These are phyloP conservation scores for Nasonia vitripennis DNA, from an alignment of 1,140 invertebrate genomes.

Conservation along the genomic window DNA sequence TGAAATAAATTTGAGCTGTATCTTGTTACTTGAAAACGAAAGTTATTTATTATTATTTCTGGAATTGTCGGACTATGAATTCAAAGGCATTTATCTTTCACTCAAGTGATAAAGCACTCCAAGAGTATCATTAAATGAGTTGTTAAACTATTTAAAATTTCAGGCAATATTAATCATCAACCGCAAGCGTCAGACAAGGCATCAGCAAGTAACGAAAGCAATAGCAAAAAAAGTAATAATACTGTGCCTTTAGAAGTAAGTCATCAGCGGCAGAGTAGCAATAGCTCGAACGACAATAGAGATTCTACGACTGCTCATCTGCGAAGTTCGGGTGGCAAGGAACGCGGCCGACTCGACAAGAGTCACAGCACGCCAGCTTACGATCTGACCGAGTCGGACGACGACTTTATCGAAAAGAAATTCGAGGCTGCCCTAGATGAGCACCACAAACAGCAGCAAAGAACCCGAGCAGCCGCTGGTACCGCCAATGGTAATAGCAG, in stretches of 20 bases:
- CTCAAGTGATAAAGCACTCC: background rate
- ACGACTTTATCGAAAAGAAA: slow-evolving; percentile 60
- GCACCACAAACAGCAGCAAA: slow-evolving; percentile 40
- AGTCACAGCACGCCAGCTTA: slow-evolving; percentile 86
- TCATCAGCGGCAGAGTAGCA: background rate
- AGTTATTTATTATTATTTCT: background rate
- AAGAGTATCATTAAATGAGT: background rate
- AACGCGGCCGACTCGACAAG: slow-evolving; percentile 81
- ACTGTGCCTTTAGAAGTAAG: slow-evolving; percentile 60
- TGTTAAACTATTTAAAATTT: slow-evolving; percentile 4
- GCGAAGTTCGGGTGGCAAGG: slow-evolving; percentile 33
- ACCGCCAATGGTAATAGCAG: slow-evolving; percentile 55
- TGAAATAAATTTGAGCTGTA: background rate
- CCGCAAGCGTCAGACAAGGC: background rate
- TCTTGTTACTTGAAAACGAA: background rate
- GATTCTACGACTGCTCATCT: background rate
- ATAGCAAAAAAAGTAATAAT: slow-evolving; percentile 58
- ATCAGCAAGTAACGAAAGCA: slow-evolving; percentile 46
- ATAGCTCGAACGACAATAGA: slow-evolving; percentile 1
- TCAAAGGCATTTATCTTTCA: too few relatives aligned
- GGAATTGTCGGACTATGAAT: too few relatives aligned
- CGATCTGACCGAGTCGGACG: slow-evolving; percentile 76
- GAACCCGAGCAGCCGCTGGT: background rate
- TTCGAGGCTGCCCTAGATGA: slow-evolving; percentile 41
- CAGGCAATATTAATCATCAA: slow-evolving; percentile 23